These are phyloP conservation scores for Oligia fasciuncula DNA, from an alignment of 2,888 invertebrate genomes.

Conservation along the genomic window DNA sequence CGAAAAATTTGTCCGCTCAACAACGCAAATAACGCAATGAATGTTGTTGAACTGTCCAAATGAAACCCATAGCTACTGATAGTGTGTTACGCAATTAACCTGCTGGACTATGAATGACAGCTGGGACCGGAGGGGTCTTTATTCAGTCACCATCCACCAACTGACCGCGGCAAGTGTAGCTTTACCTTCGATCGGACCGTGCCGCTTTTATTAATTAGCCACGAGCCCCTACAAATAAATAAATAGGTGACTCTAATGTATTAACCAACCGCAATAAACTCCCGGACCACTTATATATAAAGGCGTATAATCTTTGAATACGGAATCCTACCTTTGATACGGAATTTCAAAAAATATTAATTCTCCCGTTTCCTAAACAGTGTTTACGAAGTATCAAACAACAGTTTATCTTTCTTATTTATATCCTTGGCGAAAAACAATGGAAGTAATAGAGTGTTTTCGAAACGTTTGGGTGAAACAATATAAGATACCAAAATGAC, in stretches of 20 bases:
- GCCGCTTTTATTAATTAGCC: too few species aligned
- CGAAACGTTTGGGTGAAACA: conserved; percentile 12
- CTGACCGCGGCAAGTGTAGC: too few species aligned
- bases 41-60: too few species aligned
- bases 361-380: conserved; percentile 14
- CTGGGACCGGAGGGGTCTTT: too few species aligned
- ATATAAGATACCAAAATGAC: conserved; percentile 1
- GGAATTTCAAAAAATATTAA: conserved; percentile 24
- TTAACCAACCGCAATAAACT: conserved; percentile 3
- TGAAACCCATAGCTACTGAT: too few species aligned
- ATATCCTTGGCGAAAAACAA: conserved; percentile 30
- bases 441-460: conserved; percentile 26
- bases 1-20: too few species aligned
- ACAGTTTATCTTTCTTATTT: conserved; percentile 38
- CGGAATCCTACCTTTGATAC: conserved; percentile 21
- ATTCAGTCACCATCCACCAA: neutral
- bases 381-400: conserved; percentile 49
- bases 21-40: too few species aligned
- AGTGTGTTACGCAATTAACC: too few species aligned
- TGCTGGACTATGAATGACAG: neutral
- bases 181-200: neutral
- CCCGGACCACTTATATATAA: neutral
- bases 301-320: conserved; percentile 10
- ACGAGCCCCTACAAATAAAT: neutral
- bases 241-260: neutral